phyloP scores from a whole-genome alignment of 2,797 vertebrate species.

The Microchirus variegatus region DNA sequence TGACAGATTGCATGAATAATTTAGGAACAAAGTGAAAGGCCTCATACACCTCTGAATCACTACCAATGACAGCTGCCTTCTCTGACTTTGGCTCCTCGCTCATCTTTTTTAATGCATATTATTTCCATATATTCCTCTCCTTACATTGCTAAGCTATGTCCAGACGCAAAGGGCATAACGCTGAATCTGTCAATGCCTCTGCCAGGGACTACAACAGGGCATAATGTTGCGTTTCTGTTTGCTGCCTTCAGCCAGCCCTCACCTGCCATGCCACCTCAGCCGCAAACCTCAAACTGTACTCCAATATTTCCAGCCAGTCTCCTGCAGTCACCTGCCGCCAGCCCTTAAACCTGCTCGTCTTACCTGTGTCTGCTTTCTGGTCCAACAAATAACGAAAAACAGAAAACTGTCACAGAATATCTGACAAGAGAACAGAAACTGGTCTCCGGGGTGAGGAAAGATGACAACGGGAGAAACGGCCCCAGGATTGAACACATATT shows the following conservation, averaged over 20 bases:
- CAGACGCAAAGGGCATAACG: constrained; percentile 28
- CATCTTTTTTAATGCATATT: constrained; percentile 78
- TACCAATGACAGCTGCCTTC: constrained; percentile 74
- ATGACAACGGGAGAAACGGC: not conserved
- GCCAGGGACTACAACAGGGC: not conserved
- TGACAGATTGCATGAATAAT: constrained; percentile 83
- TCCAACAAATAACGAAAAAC: not conserved
- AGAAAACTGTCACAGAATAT: not conserved
- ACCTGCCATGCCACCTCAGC: not conserved
- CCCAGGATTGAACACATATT: not conserved
- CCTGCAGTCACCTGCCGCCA: not conserved
- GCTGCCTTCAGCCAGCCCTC: not conserved
- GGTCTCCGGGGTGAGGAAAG: not conserved
- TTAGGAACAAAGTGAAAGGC: constrained; percentile 78
- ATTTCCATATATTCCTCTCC: constrained; percentile 76
- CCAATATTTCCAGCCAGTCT: not conserved
- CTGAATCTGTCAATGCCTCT: not conserved
- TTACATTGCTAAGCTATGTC: constrained; percentile 46
- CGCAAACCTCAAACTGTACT: too few relatives aligned
- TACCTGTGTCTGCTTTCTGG: not conserved
- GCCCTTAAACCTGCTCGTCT: not conserved
- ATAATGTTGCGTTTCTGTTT: not conserved
- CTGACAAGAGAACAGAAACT: constrained; percentile 17
- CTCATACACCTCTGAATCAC: constrained; percentile 80
- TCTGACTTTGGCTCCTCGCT: constrained; percentile 64